A percentile compares a stretch with the other conserved stretches of the same genome.
Evolutionary conservation across 1,140 invertebrate genomes (phyloP).

Genomic region (Bombus confusus): DNA sequence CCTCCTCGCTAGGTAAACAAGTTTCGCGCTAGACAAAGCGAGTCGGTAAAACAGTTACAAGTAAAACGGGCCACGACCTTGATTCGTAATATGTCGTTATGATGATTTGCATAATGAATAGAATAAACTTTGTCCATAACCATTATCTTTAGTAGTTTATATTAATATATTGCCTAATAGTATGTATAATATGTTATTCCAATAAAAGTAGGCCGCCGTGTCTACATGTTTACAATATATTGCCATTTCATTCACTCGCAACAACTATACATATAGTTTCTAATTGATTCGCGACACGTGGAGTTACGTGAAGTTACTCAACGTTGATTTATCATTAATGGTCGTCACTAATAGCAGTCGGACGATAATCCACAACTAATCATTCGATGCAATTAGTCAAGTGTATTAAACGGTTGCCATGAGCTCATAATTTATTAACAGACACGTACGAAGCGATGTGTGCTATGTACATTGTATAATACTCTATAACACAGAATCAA

Average conservation of each 20-base stretch:
- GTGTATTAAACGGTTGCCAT: neutral
- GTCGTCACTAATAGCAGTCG: neutral
- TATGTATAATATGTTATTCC: neutral
- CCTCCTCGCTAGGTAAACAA: slow-evolving; percentile 55
- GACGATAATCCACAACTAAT: neutral
- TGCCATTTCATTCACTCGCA: neutral
- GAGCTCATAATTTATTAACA: neutral
- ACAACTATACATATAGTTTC: neutral
- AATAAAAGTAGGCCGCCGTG: neutral
- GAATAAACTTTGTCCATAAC: neutral
- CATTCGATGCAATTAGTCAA: neutral
- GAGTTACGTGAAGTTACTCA: neutral
- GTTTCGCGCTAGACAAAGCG: slow-evolving; percentile 28
- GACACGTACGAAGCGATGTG: neutral
- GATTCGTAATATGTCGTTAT: slow-evolving; percentile 14
- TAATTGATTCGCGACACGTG: too few relatives aligned
- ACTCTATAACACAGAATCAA: neutral
- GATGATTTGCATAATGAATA: slow-evolving; percentile 17
- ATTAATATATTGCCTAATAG: neutral
- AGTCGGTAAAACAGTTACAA: slow-evolving; percentile 65
- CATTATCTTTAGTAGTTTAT: neutral
- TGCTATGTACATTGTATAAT: too few relatives aligned
- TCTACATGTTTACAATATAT: neutral
- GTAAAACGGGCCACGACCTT: slow-evolving; percentile 36
- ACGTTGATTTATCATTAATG: neutral